A percentile compares a stretch with the other conserved stretches of the same genome.
These are phyloP conservation scores for Sebastiscus albofasciatus DNA, from an alignment of 2,797 vertebrate species.

Conservation along the genomic window DNA sequence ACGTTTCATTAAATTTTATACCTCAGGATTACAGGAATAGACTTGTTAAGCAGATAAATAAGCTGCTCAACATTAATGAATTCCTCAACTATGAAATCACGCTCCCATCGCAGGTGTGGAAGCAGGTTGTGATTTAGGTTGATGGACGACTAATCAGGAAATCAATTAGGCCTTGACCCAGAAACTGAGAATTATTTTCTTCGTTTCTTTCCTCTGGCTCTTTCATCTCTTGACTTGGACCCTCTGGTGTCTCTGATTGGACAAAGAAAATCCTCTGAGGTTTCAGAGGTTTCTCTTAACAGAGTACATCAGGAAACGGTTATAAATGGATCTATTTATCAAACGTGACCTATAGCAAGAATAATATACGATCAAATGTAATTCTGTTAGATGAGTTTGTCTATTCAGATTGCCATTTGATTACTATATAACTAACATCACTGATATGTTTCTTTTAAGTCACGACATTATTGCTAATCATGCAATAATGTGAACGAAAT, in stretches of 20 bases:
- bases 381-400: not conserved
- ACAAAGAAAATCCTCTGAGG: constrained; percentile 66
- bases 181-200: constrained; percentile 87
- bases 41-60: constrained; percentile 64
- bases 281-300: constrained; percentile 42
- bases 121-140: constrained; percentile 84
- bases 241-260: constrained; percentile 68
- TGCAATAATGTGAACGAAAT: not conserved
- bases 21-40: constrained; percentile 27
- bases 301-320: constrained; percentile 1
- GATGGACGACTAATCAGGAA: constrained; percentile 88
- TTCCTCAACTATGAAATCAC: constrained; percentile 57
- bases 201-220: constrained; percentile 78
- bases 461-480: not conserved
- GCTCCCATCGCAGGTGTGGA: constrained; percentile 74
- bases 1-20: constrained; percentile 28
- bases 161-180: constrained; percentile 95
- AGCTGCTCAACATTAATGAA: constrained; percentile 56
- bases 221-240: constrained; percentile 59
- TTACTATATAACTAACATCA: not conserved
- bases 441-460: not conserved
- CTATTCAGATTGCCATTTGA: not conserved
- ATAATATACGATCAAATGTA: not conserved
- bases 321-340: constrained; percentile 34
- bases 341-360: constrained; percentile 1